Conservation (phyloP, 2,888 invertebrate species). For the Hirtodrosophila duncani region DNA sequence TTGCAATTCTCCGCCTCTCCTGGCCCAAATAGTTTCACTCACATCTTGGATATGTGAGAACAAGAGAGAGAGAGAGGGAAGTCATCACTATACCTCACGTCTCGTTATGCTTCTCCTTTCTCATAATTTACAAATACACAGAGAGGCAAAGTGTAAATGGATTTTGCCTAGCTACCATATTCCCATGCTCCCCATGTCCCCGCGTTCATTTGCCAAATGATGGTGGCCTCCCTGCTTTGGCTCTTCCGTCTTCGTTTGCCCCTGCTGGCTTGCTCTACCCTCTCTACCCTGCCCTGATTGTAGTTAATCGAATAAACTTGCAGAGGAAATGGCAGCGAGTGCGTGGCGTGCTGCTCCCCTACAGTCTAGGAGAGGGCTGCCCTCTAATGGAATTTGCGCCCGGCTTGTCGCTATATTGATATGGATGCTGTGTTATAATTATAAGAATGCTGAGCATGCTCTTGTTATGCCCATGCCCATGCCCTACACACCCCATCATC, state of each 20-base stretch:
- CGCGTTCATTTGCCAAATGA: constrained; percentile 18
- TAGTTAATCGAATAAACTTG: constrained; percentile 70
- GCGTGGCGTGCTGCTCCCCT: constrained; percentile 51
- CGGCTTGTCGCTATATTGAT: constrained; percentile 52
- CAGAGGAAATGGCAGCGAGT: constrained; percentile 63
- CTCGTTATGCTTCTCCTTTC: constrained; percentile 19
- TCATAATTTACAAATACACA: constrained; percentile 62
- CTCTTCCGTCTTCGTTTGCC: constrained; percentile 3
- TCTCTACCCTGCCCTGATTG: constrained; percentile 40
- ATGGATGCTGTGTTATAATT: constrained; percentile 65
- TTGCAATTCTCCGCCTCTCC: constrained; percentile 3
- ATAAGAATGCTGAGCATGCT: constrained; percentile 65
- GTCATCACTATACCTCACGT: constrained; percentile 8
- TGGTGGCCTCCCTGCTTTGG: constrained; percentile 6
- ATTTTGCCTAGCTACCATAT: constrained; percentile 22
- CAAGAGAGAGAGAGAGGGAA: constrained; percentile 7
- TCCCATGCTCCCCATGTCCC: constrained; percentile 22
- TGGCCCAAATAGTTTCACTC: background rate
- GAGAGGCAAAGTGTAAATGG: constrained; percentile 63
- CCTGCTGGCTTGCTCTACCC: constrained; percentile 12
- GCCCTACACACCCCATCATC: background rate
- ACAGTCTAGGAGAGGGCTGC: constrained; percentile 1
- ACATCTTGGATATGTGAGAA: too few relatives aligned
- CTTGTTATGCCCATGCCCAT: constrained; percentile 20
- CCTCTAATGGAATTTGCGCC: constrained; percentile 65